phyloP scores from a whole-genome alignment of 2,888 invertebrate species.

The Amiota communis region DNA sequence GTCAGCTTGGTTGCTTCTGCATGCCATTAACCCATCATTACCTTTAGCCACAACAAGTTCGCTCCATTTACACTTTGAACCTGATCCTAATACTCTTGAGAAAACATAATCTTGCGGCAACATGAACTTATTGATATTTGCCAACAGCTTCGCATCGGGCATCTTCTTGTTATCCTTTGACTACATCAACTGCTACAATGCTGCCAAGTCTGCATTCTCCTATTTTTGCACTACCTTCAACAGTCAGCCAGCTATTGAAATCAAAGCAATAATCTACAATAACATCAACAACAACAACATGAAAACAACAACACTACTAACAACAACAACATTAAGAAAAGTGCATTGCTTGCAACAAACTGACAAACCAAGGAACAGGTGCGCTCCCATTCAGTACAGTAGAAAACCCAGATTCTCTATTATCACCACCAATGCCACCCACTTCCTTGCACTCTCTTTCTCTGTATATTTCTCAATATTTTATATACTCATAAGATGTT shows the following conservation, averaged over 20 bases:
- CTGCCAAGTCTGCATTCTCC: background rate
- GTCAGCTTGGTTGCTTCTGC: background rate
- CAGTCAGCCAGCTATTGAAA: slow-evolving; percentile 9
- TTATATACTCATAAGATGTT: background rate
- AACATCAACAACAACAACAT: background rate
- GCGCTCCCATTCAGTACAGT: background rate
- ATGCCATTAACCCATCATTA: slow-evolving; percentile 10
- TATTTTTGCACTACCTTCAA: background rate
- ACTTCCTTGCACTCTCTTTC: background rate
- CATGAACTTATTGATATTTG: slow-evolving; percentile 16
- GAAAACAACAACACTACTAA: background rate
- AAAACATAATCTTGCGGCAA: slow-evolving; percentile 37
- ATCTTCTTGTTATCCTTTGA: background rate
- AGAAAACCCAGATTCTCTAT: too few species aligned
- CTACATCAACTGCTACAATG: background rate
- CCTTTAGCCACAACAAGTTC: slow-evolving; percentile 28
- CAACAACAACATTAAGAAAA: background rate
- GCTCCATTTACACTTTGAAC: slow-evolving; percentile 56
- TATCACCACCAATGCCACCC: background rate
- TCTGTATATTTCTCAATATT: background rate
- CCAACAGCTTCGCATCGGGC: slow-evolving; percentile 3
- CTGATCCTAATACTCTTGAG: slow-evolving; percentile 29
- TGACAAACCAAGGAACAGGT: background rate
- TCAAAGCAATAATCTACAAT: slow-evolving; percentile 20
- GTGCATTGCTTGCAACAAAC: slow-evolving; percentile 14